Percentiles rank a stretch among this genome's conserved stretches.
These are phyloP conservation scores for Drosophila virilis DNA, from an alignment of 1,140 invertebrate genomes.

Conservation along the genomic window DNA sequence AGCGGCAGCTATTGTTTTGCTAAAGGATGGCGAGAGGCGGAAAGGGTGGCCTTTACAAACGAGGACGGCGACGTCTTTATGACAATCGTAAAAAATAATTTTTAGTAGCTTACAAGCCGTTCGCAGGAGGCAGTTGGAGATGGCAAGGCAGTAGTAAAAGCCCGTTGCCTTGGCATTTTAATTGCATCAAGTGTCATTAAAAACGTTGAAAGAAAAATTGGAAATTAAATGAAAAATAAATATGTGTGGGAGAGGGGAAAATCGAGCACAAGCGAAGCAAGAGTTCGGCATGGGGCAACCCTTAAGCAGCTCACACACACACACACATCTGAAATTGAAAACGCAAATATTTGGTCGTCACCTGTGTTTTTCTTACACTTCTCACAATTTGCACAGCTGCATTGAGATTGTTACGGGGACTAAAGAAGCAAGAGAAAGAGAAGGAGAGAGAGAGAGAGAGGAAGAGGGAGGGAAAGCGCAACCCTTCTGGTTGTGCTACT, in stretches of 20 bases:
- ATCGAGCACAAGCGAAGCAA: not conserved
- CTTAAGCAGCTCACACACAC: slow-evolving; percentile 55
- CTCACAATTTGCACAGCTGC: slow-evolving; percentile 20
- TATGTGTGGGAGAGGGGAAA: slow-evolving; percentile 20
- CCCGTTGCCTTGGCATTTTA: slow-evolving; percentile 68
- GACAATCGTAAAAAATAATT: slow-evolving; percentile 82
- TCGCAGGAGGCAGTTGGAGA: slow-evolving; percentile 19
- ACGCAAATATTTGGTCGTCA: slow-evolving; percentile 60
- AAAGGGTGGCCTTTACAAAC: slow-evolving; percentile 17
- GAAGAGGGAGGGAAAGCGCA: not conserved
- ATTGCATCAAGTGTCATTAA: slow-evolving; percentile 76
- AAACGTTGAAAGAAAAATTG: slow-evolving; percentile 66
- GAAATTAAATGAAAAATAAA: slow-evolving; percentile 73
- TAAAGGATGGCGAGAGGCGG: not conserved
- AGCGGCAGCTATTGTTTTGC: slow-evolving; percentile 58
- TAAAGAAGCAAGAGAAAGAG: not conserved
- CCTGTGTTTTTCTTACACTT: slow-evolving; percentile 43
- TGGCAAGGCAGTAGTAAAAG: slow-evolving; percentile 23
- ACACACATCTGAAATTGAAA: slow-evolving; percentile 48
- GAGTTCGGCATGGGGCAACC: slow-evolving; percentile 1
- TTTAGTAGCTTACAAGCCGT: slow-evolving; percentile 75
- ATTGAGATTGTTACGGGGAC: slow-evolving; percentile 2
- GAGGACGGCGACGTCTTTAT: slow-evolving; percentile 68
- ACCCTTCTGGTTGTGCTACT: slow-evolving; percentile 44
- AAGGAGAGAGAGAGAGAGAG: not conserved